Conservation (phyloP, 2,888 invertebrate species). For the Odontothrips loti region DNA sequence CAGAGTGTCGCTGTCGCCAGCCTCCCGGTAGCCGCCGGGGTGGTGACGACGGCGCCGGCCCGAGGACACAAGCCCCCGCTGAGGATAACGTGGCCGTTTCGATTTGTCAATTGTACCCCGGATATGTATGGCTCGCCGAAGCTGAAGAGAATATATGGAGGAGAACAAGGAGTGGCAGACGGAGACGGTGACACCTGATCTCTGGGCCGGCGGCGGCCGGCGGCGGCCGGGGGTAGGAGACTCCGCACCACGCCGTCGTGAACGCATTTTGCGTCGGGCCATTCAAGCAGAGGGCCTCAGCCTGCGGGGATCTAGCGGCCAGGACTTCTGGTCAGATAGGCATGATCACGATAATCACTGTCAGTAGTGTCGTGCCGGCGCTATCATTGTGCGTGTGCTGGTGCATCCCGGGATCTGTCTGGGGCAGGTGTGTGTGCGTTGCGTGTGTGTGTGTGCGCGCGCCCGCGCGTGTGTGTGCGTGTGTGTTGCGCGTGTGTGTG, state of each 20-base stretch:
- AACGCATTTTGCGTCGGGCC: neutral
- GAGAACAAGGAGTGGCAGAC: no score
- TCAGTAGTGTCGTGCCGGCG: neutral
- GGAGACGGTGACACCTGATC: constrained; percentile 11
- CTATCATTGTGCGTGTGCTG: no score
- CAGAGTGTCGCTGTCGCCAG: no score
- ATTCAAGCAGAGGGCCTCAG: neutral
- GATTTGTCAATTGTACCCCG: neutral
- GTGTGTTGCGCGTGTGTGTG: no score
- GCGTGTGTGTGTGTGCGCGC: no score
- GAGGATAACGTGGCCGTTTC: neutral
- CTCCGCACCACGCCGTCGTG: neutral
- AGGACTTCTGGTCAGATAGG: constrained; percentile 24
- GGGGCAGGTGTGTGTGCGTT: no score
- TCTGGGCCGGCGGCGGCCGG: no score
- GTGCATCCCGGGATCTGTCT: no score
- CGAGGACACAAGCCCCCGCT: neutral
- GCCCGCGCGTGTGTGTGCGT: no score
- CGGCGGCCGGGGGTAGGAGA: no score
- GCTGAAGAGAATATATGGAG: neutral
- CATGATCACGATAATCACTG: neutral
- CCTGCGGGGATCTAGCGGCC: neutral
- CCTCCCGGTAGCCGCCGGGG: no score
- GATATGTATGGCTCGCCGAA: neutral
- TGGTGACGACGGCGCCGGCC: no score